phyloP scores from a whole-genome alignment of 2,113 vertebrate genomes.

The Gasterosteus aculeatus region DNA sequence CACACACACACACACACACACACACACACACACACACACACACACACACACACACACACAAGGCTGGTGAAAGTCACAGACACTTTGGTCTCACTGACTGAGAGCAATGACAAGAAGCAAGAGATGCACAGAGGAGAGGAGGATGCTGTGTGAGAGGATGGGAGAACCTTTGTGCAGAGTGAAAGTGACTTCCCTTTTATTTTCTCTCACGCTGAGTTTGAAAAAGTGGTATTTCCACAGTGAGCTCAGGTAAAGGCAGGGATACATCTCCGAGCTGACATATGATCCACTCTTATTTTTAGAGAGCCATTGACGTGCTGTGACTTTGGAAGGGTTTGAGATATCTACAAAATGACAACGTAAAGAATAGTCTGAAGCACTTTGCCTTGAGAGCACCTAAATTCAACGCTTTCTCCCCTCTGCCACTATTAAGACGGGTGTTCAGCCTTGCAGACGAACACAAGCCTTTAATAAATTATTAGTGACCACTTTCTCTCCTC shows the following conservation, averaged over 20 bases:
- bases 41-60: too few species aligned
- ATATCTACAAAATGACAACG: constrained; percentile 27
- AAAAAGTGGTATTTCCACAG: constrained; percentile 39
- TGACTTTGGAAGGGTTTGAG: constrained; percentile 38
- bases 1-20: background rate
- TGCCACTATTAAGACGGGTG: background rate
- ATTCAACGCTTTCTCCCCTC: constrained; percentile 8
- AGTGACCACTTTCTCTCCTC: background rate
- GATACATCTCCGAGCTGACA: constrained; percentile 33
- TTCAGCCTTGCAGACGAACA: constrained; percentile 10
- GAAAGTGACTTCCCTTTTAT: constrained; percentile 48
- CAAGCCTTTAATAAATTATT: background rate
- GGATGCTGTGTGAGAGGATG: constrained; percentile 23
- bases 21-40: constrained; percentile 3
- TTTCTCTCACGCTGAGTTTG: constrained; percentile 47
- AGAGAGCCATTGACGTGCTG: constrained; percentile 29
- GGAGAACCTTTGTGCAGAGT: constrained; percentile 35
- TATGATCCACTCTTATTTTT: constrained; percentile 46
- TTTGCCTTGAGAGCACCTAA: constrained; percentile 15
- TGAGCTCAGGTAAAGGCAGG: constrained; percentile 44
- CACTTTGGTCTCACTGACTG: too few species aligned
- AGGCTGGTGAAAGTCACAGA: too few species aligned
- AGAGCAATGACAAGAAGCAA: background rate
- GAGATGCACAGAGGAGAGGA: background rate
- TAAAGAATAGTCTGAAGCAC: constrained; percentile 15